phyloP scores from a whole-genome alignment of 2,113 vertebrate genomes.

The Pogonocichla stellata region DNA sequence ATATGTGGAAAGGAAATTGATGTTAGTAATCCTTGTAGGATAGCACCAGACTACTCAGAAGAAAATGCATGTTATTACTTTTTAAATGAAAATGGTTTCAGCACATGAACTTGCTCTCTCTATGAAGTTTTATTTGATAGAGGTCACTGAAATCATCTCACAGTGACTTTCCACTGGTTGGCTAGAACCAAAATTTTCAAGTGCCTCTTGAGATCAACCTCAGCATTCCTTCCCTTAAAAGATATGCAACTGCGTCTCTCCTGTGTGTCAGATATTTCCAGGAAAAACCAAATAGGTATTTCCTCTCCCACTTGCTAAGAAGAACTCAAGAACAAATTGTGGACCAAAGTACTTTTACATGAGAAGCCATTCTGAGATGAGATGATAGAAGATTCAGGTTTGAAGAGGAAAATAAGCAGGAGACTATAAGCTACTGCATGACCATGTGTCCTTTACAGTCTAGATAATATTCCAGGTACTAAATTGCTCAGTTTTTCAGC shows the following conservation, averaged over 20 bases:
- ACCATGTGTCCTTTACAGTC: not conserved
- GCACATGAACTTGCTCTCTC: rapidly evolving
- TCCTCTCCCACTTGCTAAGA: not conserved
- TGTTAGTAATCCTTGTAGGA: not conserved
- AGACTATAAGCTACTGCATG: not conserved
- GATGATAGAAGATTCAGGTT: not conserved
- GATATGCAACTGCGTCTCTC: not conserved
- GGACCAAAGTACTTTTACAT: not conserved
- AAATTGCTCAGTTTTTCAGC: not conserved
- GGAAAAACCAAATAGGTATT: rapidly evolving
- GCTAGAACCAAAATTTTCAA: not conserved
- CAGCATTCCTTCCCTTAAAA: not conserved
- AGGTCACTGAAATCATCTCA: not conserved
- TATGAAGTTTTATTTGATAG: not conserved
- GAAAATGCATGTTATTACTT: not conserved
- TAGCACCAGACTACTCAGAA: not conserved
- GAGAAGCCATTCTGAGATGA: not conserved
- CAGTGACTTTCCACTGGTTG: not conserved
- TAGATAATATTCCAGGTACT: not conserved
- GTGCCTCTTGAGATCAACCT: not conserved
- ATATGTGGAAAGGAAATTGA: not conserved
- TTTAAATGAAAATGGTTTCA: not conserved
- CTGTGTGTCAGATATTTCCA: not conserved
- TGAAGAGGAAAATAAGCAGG: not conserved
- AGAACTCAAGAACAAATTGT: not conserved